Evolutionary conservation across 2,888 invertebrate species (phyloP), one percentile per base, ranked within the genome.

Genomic region (Tholera decimalis): DNA sequence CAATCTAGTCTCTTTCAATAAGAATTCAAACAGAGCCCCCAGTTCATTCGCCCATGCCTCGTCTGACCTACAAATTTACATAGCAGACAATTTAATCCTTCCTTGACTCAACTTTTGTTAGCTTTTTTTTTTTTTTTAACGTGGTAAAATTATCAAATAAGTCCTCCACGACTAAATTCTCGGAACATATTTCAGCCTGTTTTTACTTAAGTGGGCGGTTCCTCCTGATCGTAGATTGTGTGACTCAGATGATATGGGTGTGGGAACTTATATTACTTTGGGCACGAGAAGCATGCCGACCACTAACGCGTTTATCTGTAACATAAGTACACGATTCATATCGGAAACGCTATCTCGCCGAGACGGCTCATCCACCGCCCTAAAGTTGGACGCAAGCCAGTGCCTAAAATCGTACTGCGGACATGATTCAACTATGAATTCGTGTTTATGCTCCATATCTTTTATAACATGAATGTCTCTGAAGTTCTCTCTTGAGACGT

Each of bases 161-260:
- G n/a, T n/a, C n/a, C n/a, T n/a, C n/a, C n/a, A 77, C 82, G 71
- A 81, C 82, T 77, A 69, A 80, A 80, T 90, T 90, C 90, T 87
- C 77, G 82, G 86, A 91, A 90, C 84, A 86, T 87, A 88, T 87
- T 87, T 89, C 85, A 88, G 88, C 74, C 80, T 82, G 87, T 88
- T 90, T 89, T 90, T 89, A 89, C 85, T 87, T 88, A 71, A 91
- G 92, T 92, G 89, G 93, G 93, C 90, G 93, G 89, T 85, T 83
- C 86, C 85, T 80, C 71, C 83, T 85, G 90, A 89, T 90, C 85
- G 86, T 89, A 88, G 91, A 90, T 92, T 86, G 88, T 86, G 86
- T 92, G 92, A 92, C 85, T 92, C 91, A 92, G 90, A 89, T 88
- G 89, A 89, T 90, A 89, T 85, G 91, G 89, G 88, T 92, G 91